Evolutionary conservation across 2,888 invertebrate genomes (phyloP), one percentile per base, ranked within the genome.

Genomic region (Tipula lateralis): DNA sequence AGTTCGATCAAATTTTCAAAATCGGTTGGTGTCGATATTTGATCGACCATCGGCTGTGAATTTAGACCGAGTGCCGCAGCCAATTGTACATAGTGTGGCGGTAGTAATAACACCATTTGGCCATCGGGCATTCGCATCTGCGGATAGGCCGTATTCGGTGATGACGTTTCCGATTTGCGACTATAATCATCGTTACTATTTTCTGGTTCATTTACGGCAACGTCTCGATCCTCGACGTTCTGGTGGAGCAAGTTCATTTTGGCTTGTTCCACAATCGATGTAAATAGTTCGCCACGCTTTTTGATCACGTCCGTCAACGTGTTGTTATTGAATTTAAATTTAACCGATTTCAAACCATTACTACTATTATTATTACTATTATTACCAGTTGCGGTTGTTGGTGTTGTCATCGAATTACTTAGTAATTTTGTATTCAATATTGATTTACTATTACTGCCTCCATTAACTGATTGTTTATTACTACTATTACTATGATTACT

Each of bases 81-180:
- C 84, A 92, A 87, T 87, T 92, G 92, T 24, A 92, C 92, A 87
- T 92, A 92, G 87, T 92, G 92, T 85, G 92, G 92, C 83, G 93
- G 92, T 34, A 93, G 88, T 9, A 93, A 90, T 86, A 93, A 91
- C 6, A 92, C 92, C 2, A 92, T 92, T 86, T 91, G 91, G 3
- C 91, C 91, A 86, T 92, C 91, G 0, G 91, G 91, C 83, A 91
- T 87, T 24, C 91, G 88, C n/a, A 91, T 91, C 0, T 91, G 91
- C 16, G 83, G 86, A 91, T 91, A 80, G 16, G 29, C 24, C 5
- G 19, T n/a, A 13, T 84, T 85, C 44, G 81, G 84, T n/a, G 85
- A 86, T 66, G 85, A 50, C 16, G 85, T 85, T 34, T 82, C 82
- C 1, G 82, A 82, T 32, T 82, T 82, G 6, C 32, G n/a, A 82